A percentile compares a stretch with the other conserved stretches of the same genome.
These are phyloP conservation scores for Ariolimax columbianus DNA, from an alignment of 2,888 invertebrate species.

Conservation along the genomic window DNA sequence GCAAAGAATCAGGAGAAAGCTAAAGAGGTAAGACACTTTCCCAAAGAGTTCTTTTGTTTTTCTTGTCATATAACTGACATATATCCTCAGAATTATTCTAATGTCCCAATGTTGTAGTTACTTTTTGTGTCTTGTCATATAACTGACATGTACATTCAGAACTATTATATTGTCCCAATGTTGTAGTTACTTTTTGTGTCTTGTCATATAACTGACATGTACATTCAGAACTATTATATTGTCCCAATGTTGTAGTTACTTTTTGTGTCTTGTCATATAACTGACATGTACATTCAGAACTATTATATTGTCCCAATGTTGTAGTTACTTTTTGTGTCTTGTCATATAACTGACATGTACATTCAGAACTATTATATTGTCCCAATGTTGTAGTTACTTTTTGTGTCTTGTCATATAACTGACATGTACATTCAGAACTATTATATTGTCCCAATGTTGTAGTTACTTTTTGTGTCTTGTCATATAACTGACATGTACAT, in stretches of 20 bases:
- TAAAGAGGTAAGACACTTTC: conserved; percentile 61
- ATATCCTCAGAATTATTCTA: background rate
- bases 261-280: no score
- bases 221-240: background rate
- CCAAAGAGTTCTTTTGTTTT: background rate
- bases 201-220: no score
- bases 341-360: no score
- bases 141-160: no score
- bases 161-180: background rate
- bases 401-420: no score
- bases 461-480: no score
- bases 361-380: background rate
- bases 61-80: background rate
- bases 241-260: background rate
- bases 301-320: background rate
- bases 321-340: background rate
- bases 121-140: no score
- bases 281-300: no score
- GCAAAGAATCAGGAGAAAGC: conserved; percentile 72
- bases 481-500: no score
- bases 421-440: background rate
- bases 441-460: background rate
- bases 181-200: background rate
- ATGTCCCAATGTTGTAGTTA: background rate
- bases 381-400: background rate